Evolutionary conservation across 2,113 vertebrate genomes (phyloP).

Genomic region (Danio rerio): DNA sequence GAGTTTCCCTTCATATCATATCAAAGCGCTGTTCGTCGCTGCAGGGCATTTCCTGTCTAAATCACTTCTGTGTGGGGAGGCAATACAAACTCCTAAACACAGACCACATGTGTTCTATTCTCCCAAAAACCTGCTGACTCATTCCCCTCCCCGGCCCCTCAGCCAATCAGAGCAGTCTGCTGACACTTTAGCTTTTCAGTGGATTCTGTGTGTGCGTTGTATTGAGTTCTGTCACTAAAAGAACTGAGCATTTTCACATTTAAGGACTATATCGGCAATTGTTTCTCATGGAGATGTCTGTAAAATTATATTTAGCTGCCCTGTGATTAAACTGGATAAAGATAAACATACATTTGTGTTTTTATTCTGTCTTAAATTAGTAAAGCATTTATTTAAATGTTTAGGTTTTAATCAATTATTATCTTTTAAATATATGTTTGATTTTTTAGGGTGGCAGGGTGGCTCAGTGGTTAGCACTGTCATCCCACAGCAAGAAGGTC

Average conservation of each 20-base stretch:
- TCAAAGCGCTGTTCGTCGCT: slow-evolving; percentile 21
- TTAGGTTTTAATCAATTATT: too few relatives aligned
- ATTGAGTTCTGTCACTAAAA: slow-evolving; percentile 43
- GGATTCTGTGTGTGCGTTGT: neutral
- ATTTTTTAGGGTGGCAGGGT: too few relatives aligned
- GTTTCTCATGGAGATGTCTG: too few relatives aligned
- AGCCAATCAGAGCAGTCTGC: slow-evolving; percentile 62
- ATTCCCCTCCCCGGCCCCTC: slow-evolving; percentile 56
- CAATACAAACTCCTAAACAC: slow-evolving; percentile 14
- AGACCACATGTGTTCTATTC: slow-evolving; percentile 42
- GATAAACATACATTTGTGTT: too few relatives aligned
- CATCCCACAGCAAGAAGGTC: too few relatives aligned
- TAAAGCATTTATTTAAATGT: too few relatives aligned
- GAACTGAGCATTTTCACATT: neutral
- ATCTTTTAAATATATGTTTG: too few relatives aligned
- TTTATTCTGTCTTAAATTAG: too few relatives aligned
- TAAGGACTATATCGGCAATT: too few relatives aligned
- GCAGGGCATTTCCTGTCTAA: slow-evolving; percentile 35
- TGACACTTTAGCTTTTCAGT: slow-evolving; percentile 50
- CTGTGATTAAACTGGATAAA: too few relatives aligned
- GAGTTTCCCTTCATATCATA: slow-evolving; percentile 28
- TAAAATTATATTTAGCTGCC: too few relatives aligned
- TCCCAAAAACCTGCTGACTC: slow-evolving; percentile 68
- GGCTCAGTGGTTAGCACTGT: too few relatives aligned
- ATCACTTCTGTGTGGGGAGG: slow-evolving; percentile 10